Conservation (phyloP, 2,113 vertebrate species). For the Eulemur macaco region DNA sequence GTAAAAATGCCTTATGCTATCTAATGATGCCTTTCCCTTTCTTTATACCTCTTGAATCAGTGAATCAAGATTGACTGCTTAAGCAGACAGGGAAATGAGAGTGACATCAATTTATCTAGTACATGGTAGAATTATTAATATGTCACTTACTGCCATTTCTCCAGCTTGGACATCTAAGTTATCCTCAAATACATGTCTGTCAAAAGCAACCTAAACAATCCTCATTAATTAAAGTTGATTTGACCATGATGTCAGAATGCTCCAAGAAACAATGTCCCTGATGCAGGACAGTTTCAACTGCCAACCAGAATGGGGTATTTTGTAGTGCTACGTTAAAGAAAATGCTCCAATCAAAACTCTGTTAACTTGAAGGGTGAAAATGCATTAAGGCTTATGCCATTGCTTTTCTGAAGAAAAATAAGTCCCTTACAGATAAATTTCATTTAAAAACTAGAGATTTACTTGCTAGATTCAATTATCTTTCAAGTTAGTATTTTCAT, state of each 20-base stretch:
- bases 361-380: not conserved
- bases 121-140: not conserved
- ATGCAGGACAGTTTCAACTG: not conserved
- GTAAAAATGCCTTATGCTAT: not conserved
- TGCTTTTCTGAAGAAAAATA: not conserved
- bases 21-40: not conserved
- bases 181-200: not conserved
- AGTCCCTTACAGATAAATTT: not conserved
- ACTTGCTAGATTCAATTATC: not conserved
- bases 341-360: not conserved
- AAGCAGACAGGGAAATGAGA: not conserved
- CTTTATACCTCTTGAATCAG: not conserved
- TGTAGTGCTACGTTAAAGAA: not conserved
- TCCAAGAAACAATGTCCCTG: not conserved
- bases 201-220: not conserved
- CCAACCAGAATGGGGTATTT: not conserved
- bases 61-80: constrained; percentile 7
- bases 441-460: not conserved
- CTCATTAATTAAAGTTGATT: not conserved
- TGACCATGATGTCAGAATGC: not conserved
- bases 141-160: not conserved
- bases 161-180: not conserved
- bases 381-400: not conserved
- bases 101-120: not conserved
- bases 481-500: not conserved